phyloP scores from a whole-genome alignment of 2,113 vertebrate genomes.

The Platichthys flesus region DNA sequence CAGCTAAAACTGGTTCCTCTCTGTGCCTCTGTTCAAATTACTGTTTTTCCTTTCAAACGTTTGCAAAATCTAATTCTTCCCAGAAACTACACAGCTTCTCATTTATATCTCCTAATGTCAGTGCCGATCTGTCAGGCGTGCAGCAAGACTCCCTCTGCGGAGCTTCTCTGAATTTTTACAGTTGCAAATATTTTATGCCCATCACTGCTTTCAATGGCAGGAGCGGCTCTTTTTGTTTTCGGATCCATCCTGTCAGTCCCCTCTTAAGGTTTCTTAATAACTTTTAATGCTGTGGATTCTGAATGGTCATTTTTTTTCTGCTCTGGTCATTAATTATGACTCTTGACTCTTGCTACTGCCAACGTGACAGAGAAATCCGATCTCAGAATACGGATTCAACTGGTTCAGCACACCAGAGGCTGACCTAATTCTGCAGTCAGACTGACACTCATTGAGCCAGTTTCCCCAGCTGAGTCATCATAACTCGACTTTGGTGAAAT shows the following conservation, averaged over 20 bases:
- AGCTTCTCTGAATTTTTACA: slow-evolving; percentile 33
- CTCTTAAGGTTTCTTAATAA: slow-evolving; percentile 12
- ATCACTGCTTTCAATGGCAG: slow-evolving; percentile 45
- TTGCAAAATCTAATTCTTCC: slow-evolving; percentile 45
- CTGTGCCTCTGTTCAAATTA: slow-evolving; percentile 51
- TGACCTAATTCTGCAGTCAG: slow-evolving; percentile 30
- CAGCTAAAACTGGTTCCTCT: slow-evolving; percentile 38
- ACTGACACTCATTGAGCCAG: slow-evolving; percentile 21
- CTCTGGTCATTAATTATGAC: slow-evolving; percentile 11
- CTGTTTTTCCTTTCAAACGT: slow-evolving; percentile 27
- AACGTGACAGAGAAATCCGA: slow-evolving; percentile 8
- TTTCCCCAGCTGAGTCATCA: slow-evolving; percentile 44
- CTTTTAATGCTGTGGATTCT: slow-evolving; percentile 12
- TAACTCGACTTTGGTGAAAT: slow-evolving; percentile 19
- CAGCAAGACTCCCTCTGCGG: slow-evolving; percentile 48
- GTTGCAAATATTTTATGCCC: slow-evolving; percentile 45
- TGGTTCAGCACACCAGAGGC: slow-evolving; percentile 3
- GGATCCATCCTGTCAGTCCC: slow-evolving; percentile 1
- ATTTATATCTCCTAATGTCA: slow-evolving; percentile 62
- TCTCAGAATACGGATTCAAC: slow-evolving; percentile 20
- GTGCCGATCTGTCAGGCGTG: slow-evolving; percentile 47
- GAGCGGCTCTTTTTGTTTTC: slow-evolving; percentile 2
- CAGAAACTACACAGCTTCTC: slow-evolving; percentile 56
- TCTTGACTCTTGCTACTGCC: not conserved
- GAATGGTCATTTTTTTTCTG: not conserved